A percentile compares a stretch with the other conserved stretches of the same genome.
These are phyloP conservation scores for Silurus meridionalis DNA, from an alignment of 2,113 vertebrate species.

Conservation along the genomic window DNA sequence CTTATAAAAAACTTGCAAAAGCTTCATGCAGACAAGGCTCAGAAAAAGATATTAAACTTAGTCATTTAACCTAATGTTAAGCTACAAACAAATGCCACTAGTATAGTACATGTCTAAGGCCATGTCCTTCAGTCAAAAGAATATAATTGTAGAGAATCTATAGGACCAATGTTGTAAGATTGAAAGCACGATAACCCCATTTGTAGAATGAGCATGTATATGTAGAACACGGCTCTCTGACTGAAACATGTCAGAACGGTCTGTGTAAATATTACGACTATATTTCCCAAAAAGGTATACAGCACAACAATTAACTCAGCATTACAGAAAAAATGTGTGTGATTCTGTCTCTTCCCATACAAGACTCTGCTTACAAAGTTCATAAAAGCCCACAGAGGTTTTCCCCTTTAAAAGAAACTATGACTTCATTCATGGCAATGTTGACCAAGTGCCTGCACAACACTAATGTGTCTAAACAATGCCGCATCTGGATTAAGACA, in stretches of 20 bases:
- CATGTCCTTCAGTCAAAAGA: not conserved
- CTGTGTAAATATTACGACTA: not conserved
- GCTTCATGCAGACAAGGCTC: not conserved
- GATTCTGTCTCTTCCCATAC: not conserved
- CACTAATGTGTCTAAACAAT: constrained; percentile 73
- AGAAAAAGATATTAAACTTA: not conserved
- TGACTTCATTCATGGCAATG: constrained; percentile 70
- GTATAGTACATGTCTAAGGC: not conserved
- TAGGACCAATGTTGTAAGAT: not conserved
- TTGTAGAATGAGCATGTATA: not conserved
- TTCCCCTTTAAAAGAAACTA: constrained; percentile 71
- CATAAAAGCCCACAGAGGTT: constrained; percentile 45
- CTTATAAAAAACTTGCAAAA: not conserved
- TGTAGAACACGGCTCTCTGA: not conserved
- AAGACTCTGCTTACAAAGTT: constrained; percentile 3
- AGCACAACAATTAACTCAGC: not conserved
- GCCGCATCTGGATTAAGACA: constrained; percentile 70
- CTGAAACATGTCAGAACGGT: not conserved
- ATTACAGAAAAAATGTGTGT: not conserved
- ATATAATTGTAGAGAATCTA: not conserved
- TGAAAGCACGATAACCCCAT: not conserved
- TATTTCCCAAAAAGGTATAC: not conserved
- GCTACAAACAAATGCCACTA: not conserved
- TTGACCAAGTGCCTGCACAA: constrained; percentile 59
- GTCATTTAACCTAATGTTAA: not conserved